A percentile compares a stretch with the other conserved stretches of the same genome.
Conservation (phyloP, 2,888 invertebrate genomes). For the Dione vanillae region DNA sequence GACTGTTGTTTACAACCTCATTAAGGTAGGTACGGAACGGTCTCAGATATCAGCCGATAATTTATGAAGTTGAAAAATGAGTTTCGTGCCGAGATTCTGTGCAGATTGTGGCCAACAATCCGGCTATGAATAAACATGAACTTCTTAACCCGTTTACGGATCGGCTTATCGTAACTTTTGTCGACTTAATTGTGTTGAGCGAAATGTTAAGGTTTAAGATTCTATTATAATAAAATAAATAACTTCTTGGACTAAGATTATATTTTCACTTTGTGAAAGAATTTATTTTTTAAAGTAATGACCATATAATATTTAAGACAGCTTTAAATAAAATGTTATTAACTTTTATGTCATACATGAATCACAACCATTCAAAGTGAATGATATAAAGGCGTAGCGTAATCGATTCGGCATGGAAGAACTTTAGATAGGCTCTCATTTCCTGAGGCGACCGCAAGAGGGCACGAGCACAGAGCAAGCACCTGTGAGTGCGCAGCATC, state of each 20-base stretch:
- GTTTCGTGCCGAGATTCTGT: conserved; percentile 70
- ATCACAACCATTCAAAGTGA: conserved; percentile 42
- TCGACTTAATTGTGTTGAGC: conserved; percentile 41
- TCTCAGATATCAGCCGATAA: conserved; percentile 78
- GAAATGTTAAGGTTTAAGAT: conserved; percentile 33
- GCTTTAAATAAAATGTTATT: conserved; percentile 32
- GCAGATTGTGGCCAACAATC: conserved; percentile 52
- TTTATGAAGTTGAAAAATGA: conserved; percentile 81
- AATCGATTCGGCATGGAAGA: conserved; percentile 74
- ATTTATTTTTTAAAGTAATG: not conserved
- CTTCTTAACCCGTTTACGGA: conserved; percentile 47
- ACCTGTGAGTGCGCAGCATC: conserved; percentile 74
- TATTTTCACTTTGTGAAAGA: not conserved
- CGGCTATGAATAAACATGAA: conserved; percentile 67
- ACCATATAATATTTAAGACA: not conserved
- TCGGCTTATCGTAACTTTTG: conserved; percentile 44
- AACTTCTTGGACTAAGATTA: not conserved
- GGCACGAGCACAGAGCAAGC: conserved; percentile 66
- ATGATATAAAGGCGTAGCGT: conserved; percentile 54
- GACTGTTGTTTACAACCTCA: conserved; percentile 84
- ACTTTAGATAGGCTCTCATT: conserved; percentile 79
- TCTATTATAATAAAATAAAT: conserved; percentile 31
- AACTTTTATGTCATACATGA: conserved; percentile 29
- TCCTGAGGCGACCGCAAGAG: conserved; percentile 69
- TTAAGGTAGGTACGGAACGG: conserved; percentile 76